These are phyloP conservation scores for Hassar affinis DNA, from an alignment of 2,113 vertebrate species.

Conservation along the genomic window DNA sequence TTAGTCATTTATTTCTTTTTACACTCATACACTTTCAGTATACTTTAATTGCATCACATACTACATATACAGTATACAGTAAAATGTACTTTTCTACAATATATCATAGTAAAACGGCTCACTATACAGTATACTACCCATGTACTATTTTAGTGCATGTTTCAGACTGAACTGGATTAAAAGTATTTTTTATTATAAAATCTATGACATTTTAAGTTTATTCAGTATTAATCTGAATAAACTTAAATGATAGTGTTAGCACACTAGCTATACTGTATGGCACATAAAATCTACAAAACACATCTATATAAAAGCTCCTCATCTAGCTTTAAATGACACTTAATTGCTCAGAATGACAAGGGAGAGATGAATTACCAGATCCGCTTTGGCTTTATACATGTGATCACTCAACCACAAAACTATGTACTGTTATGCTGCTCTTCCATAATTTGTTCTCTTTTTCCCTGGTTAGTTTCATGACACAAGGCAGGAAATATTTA, in stretches of 20 bases:
- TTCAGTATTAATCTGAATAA: too few species aligned
- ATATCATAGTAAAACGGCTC: background rate
- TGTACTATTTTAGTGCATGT: background rate
- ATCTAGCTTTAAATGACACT: background rate
- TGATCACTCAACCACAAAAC: background rate
- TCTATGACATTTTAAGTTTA: background rate
- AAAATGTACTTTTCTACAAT: background rate
- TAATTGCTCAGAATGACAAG: background rate
- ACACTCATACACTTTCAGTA: background rate
- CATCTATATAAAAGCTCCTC: background rate
- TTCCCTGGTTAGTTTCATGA: background rate
- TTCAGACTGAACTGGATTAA: background rate
- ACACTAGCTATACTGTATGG: background rate
- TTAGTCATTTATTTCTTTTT: too few species aligned
- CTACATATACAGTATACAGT: background rate
- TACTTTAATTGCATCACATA: background rate
- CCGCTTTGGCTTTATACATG: background rate
- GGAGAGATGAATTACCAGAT: background rate
- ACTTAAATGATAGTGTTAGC: background rate
- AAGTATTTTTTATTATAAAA: background rate
- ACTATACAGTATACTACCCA: background rate
- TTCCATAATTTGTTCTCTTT: background rate
- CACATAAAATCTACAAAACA: background rate
- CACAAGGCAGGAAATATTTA: background rate
- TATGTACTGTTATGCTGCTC: background rate